phyloP scores from a whole-genome alignment of 1,140 invertebrate species.

The Eumeta japonica region DNA sequence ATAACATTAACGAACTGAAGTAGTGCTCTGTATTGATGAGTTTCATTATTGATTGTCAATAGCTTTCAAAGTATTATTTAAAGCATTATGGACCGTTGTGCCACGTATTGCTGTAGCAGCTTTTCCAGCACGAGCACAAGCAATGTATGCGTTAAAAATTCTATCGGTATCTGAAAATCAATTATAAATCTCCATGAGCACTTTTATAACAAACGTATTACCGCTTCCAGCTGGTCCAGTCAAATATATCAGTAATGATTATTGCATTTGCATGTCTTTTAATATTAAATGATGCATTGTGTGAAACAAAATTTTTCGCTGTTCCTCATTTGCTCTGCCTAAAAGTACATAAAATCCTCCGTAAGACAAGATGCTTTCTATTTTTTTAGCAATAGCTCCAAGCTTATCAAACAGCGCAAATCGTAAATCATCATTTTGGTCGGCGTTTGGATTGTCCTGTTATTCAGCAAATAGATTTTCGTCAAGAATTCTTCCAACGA shows the following conservation, averaged over 20 bases:
- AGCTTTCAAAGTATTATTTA: not conserved
- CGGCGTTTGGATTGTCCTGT: not conserved
- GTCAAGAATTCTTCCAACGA: constrained; percentile 1
- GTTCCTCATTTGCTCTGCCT: not conserved
- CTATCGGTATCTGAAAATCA: not conserved
- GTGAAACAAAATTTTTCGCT: constrained; percentile 1
- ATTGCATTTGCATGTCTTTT: not conserved
- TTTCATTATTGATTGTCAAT: not conserved
- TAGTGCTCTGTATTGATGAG: not conserved
- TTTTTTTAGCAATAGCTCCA: constrained; percentile 1
- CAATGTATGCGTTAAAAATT: not conserved
- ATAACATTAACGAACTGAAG: not conserved
- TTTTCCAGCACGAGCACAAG: not conserved
- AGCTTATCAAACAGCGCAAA: constrained; percentile 2
- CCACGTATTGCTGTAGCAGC: not conserved
- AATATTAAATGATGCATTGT: constrained; percentile 1
- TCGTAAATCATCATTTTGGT: not conserved
- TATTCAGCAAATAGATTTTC: constrained; percentile 1
- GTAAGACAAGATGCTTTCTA: not conserved
- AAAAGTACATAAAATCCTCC: not conserved
- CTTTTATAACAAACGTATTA: not conserved
- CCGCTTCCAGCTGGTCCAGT: not conserved
- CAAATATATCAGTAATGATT: constrained; percentile 1
- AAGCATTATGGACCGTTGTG: not conserved
- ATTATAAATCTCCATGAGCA: not conserved